phyloP scores from a whole-genome alignment of 2,888 invertebrate species.

The Portevinia maculata region DNA sequence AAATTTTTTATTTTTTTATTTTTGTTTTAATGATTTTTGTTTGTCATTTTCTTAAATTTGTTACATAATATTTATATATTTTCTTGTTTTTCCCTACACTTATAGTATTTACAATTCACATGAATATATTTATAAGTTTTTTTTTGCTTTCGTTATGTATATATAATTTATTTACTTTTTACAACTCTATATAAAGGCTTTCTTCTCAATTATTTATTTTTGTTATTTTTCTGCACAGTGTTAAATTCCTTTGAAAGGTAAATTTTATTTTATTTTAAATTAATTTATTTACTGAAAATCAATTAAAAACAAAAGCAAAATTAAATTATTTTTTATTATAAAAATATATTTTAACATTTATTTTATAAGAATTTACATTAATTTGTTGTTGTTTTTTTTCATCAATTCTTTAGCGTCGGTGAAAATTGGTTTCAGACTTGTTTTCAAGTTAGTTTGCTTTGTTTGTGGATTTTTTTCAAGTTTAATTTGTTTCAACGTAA shows the following conservation, averaged over 20 bases:
- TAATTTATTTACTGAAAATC: constrained; percentile 12
- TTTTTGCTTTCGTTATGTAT: constrained; percentile 8
- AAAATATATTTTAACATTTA: constrained; percentile 37
- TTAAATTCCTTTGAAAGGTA: constrained; percentile 36
- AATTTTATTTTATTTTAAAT: constrained; percentile 1
- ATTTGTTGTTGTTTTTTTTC: constrained; percentile 3
- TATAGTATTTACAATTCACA: constrained; percentile 73
- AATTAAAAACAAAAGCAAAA: constrained; percentile 13
- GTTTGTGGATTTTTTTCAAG: no score
- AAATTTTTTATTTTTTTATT: constrained; percentile 52
- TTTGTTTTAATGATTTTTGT: constrained; percentile 63
- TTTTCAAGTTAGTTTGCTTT: constrained; percentile 59
- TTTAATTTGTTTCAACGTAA: constrained; percentile 9
- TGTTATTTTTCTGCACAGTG: constrained; percentile 8
- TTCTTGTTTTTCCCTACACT: constrained; percentile 41
- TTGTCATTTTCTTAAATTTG: constrained; percentile 67
- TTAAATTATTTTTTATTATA: constrained; percentile 25
- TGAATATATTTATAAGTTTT: constrained; percentile 52
- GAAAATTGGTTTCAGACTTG: constrained; percentile 70
- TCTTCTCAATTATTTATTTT: constrained; percentile 48
- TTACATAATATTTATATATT: constrained; percentile 66
- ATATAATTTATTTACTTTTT: constrained; percentile 71
- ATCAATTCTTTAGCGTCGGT: constrained; percentile 70
- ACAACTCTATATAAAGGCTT: constrained; percentile 70
- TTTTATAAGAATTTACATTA: constrained; percentile 44